Conservation (phyloP, 1,140 invertebrate genomes). For the Planococcus citri region DNA sequence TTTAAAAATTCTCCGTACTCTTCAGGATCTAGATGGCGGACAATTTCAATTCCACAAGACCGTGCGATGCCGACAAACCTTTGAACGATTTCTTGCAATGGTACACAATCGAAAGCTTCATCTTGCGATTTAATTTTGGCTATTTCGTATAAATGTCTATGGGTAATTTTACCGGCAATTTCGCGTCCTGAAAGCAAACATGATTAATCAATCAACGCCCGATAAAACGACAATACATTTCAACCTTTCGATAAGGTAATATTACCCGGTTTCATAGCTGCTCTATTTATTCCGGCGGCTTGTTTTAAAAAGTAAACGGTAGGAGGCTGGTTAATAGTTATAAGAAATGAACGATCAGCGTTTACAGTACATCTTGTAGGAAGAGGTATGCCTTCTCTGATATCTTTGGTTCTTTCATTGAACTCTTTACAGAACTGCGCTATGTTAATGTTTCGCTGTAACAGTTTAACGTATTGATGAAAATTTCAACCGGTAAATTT, state of each 20-base stretch:
- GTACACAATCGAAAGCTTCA: constrained; percentile 50
- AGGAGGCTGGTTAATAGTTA: constrained; percentile 75
- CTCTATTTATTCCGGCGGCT: constrained; percentile 81
- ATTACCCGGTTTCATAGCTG: constrained; percentile 61
- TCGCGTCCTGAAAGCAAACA: constrained; percentile 40
- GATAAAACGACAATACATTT: too few species aligned
- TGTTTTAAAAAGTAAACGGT: constrained; percentile 79
- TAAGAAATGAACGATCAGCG: constrained; percentile 72
- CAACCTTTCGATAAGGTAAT: constrained; percentile 17
- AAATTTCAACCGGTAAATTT: not conserved
- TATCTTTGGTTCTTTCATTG: constrained; percentile 83
- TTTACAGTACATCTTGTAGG: constrained; percentile 68
- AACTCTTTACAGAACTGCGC: constrained; percentile 96
- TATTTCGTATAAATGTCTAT: constrained; percentile 98
- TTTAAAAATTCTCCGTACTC: constrained; percentile 76
- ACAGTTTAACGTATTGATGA: constrained; percentile 24
- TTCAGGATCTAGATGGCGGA: constrained; percentile 59
- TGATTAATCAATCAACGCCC: not conserved
- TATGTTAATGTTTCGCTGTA: constrained; percentile 88
- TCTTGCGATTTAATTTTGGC: constrained; percentile 86
- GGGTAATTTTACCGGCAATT: constrained; percentile 78
- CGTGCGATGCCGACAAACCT: constrained; percentile 62
- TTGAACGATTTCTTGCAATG: constrained; percentile 64
- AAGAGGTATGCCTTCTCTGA: constrained; percentile 84
- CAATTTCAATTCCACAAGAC: constrained; percentile 75